These are phyloP conservation scores for Anoplophora glabripennis DNA, from an alignment of 1,140 invertebrate species.

Conservation along the genomic window DNA sequence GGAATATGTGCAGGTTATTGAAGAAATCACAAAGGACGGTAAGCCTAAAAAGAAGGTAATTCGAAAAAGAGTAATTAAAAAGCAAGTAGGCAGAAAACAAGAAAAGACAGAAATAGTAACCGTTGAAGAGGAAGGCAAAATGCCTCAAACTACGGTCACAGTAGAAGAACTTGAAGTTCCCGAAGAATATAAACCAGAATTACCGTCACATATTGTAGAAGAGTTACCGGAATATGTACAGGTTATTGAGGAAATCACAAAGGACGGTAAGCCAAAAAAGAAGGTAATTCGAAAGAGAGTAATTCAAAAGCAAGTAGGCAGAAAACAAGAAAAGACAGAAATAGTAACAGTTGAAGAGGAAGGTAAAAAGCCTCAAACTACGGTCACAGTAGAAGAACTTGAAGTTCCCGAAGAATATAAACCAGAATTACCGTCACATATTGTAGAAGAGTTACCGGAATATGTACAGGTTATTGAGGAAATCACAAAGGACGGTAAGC, in stretches of 20 bases:
- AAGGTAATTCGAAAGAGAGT: slow-evolving; percentile 30
- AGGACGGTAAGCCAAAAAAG: slow-evolving; percentile 44
- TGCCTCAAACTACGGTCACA: slow-evolving; percentile 23
- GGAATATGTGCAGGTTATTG: slow-evolving; percentile 25
- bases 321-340: slow-evolving; percentile 31
- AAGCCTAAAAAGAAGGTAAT: slow-evolving; percentile 35
- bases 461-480: slow-evolving; percentile 13
- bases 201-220: slow-evolving; percentile 31
- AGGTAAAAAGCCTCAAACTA: slow-evolving; percentile 44
- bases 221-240: slow-evolving; percentile 48
- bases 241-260: slow-evolving; percentile 46
- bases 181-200: slow-evolving; percentile 16
- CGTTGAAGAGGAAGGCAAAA: slow-evolving; percentile 41
- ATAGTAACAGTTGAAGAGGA: slow-evolving; percentile 43
- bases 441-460: slow-evolving; percentile 10
- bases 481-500: slow-evolving; percentile 18
- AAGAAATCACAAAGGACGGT: slow-evolving; percentile 38
- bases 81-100: slow-evolving; percentile 32
- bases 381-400: slow-evolving; percentile 24
- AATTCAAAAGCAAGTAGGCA: slow-evolving; percentile 25
- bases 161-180: slow-evolving; percentile 30
- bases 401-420: slow-evolving; percentile 20
- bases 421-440: background rate
- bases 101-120: slow-evolving; percentile 40
- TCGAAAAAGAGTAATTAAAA: slow-evolving; percentile 37